Conservation (phyloP, 1,140 invertebrate species). For the Solen grandis region DNA sequence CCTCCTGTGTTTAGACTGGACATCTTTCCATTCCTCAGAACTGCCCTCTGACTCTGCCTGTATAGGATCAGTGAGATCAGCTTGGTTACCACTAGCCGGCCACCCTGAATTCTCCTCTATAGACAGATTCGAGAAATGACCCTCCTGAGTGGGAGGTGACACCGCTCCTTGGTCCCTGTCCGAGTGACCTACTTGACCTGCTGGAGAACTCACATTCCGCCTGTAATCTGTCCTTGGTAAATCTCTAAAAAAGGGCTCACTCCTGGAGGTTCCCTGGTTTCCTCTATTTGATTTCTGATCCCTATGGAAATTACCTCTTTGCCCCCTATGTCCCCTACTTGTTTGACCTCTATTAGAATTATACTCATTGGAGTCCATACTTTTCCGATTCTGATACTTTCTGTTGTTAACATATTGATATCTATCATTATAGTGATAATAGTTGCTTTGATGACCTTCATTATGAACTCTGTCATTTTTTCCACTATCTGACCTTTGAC, state of each 20-base stretch:
- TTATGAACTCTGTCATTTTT: conserved; percentile 3
- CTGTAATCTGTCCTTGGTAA: too few species aligned
- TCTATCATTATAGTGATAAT: conserved; percentile 1
- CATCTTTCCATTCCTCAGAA: conserved; percentile 7
- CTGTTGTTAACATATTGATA: neutral
- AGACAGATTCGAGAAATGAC: too few species aligned
- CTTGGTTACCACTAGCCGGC: too few species aligned
- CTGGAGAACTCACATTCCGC: too few species aligned
- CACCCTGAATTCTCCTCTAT: too few species aligned
- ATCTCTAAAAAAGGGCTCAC: too few species aligned
- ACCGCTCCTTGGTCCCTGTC: too few species aligned
- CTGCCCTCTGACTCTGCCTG: neutral
- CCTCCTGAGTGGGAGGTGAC: too few species aligned
- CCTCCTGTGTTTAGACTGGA: conserved; percentile 6
- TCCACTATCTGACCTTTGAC: conserved; percentile 27
- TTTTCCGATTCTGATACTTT: neutral
- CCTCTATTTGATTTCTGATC: too few species aligned
- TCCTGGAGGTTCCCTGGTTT: too few species aligned
- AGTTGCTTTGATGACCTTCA: neutral
- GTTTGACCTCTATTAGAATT: conserved; percentile 4
- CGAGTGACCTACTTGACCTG: too few species aligned
- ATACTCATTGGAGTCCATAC: neutral
- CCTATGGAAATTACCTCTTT: neutral
- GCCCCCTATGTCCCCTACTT: neutral
- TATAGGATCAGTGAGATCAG: too few species aligned